Base-by-base conservation (phyloP, 2,113 vertebrate species). In the Edolisoma coerulescens region DNA sequence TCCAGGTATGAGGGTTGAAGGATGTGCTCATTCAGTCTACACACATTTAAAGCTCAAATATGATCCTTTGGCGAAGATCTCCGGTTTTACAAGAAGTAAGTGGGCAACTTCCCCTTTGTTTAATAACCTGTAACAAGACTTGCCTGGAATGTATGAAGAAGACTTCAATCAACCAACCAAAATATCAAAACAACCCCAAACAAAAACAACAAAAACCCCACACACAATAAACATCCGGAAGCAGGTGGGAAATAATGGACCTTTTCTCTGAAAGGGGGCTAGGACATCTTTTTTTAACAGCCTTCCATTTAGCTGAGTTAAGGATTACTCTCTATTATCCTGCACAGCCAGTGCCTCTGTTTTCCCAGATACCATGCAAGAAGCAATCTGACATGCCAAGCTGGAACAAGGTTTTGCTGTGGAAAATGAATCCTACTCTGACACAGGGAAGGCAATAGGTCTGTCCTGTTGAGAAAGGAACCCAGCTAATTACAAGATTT, bases 161-260 rank as follows among this genome's bases (percentile, higher is more conserved):
- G 37, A 76, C 15, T 82, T 63, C 37, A 33, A 16, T 32, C 27
- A 81, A 81, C 10, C 19, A 81, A 81, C 12, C 10, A 57, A 80
- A 88, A 50, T 7, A 65, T 5, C 2, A 70, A 37, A 69, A 39
- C 28, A 27, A 3, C 11, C 6, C 26, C 30, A 23, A 52, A 65
- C 7, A 75, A 35, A 42, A 80, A 7, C 1, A 47, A 24, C 12
- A 39, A 35, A 54, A 53, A 1, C 0, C 4, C 6, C 26, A 16
- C 18, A 23, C 11, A 52, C 16, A 65, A 63, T 13, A 81, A 91
- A 83, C 3, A 8, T 28, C n/a, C 0, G 1, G 3, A 2, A 26
- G 12, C 1, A 11, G 4, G 7, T 87, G 44, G 11, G 8, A 70
- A 63, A 73, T 7, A 64, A 61, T 20, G 2, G 13, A 67, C 13